phyloP scores from a whole-genome alignment of 2,797 vertebrate species.

The Diplodus sargus region DNA sequence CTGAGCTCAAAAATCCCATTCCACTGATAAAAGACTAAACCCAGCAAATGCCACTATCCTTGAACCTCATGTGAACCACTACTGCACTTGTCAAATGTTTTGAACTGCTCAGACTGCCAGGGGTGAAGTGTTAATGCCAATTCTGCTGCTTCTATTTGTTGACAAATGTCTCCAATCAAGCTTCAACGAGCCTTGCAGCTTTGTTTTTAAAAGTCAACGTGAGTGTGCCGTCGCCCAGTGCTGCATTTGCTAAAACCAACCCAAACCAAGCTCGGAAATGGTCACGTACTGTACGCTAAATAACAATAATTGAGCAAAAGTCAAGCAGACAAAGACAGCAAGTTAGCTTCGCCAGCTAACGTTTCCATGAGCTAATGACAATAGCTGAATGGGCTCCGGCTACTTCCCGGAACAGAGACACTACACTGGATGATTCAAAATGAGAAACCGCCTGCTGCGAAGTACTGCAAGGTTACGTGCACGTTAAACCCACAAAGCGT shows the following conservation, averaged over 20 bases:
- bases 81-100: conserved; percentile 5
- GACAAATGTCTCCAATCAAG: conserved; percentile 42
- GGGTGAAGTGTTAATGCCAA: conserved; percentile 30
- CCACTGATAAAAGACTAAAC: neutral
- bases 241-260: neutral
- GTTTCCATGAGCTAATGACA: conserved; percentile 78
- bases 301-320: conserved; percentile 61
- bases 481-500: neutral
- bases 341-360: conserved; percentile 76
- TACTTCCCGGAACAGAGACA: conserved; percentile 64
- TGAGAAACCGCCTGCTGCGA: conserved; percentile 8
- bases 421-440: conserved; percentile 31
- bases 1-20: neutral
- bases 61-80: neutral
- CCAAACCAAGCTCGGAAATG: neutral
- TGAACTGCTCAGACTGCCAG: conserved; percentile 27
- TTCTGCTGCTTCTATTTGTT: conserved; percentile 48
- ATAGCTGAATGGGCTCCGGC: conserved; percentile 75
- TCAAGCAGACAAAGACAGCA: conserved; percentile 79
- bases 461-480: neutral
- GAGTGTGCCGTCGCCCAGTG: neutral
- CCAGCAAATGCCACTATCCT: neutral
- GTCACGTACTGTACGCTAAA: conserved; percentile 5
- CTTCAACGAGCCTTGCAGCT: conserved; percentile 31
- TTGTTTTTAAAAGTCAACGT: conserved; percentile 32